Conservation (phyloP, 2,888 invertebrate species). For the Cremastobaeus sp. region DNA sequence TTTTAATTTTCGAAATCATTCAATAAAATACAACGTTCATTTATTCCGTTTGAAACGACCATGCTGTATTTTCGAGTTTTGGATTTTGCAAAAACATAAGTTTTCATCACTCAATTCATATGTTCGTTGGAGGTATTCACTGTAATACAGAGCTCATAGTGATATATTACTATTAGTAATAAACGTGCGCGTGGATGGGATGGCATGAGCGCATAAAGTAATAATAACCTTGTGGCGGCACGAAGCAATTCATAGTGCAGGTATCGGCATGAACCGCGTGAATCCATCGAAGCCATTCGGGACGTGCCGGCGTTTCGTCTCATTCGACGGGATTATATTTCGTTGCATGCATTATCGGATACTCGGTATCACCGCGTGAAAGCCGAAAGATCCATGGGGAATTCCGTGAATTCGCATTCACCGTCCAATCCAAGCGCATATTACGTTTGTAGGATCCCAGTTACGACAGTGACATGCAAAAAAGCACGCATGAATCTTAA, state of each 20-base stretch:
- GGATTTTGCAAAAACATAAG: too few species aligned
- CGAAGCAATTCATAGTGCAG: constrained; percentile 44
- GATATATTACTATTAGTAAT: constrained; percentile 57
- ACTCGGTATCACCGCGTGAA: constrained; percentile 60
- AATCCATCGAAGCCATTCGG: constrained; percentile 60
- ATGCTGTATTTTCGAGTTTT: too few species aligned
- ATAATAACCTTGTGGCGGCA: constrained; percentile 50
- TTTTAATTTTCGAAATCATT: too few species aligned
- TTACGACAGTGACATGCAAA: constrained; percentile 30
- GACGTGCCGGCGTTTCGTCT: constrained; percentile 59
- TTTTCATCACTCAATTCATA: constrained; percentile 6
- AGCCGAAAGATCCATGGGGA: constrained; percentile 63
- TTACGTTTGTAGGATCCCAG: constrained; percentile 67
- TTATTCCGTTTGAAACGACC: too few species aligned
- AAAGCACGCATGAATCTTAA: constrained; percentile 34
- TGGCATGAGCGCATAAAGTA: constrained; percentile 56
- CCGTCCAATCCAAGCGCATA: constrained; percentile 70
- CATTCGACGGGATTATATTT: constrained; percentile 67
- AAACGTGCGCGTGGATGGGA: constrained; percentile 54
- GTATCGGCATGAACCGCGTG: constrained; percentile 47
- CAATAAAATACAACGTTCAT: too few species aligned
- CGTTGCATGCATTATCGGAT: constrained; percentile 68
- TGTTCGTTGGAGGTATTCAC: too few species aligned
- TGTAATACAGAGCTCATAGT: constrained; percentile 27
- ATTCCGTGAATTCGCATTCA: constrained; percentile 66